Evolutionary conservation across 1,140 invertebrate genomes (phyloP).

Genomic region (Formica selysi): DNA sequence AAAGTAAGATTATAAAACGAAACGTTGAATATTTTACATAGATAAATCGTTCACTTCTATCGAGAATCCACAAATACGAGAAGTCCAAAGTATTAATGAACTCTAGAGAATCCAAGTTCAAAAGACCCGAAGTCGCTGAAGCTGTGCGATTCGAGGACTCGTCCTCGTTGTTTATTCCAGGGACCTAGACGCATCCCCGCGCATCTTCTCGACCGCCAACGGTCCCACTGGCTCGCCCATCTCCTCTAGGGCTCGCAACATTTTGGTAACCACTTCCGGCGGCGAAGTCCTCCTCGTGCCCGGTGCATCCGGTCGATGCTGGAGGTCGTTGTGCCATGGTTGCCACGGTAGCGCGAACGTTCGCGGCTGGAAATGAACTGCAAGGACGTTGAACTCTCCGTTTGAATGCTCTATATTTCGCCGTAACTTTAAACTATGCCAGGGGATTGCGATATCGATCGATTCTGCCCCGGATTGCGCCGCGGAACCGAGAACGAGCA

Average conservation of each 20-base stretch:
- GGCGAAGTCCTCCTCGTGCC: slow-evolving; percentile 73
- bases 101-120: background rate
- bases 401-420: slow-evolving; percentile 12
- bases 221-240: slow-evolving; percentile 57
- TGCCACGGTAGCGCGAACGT: slow-evolving; percentile 57
- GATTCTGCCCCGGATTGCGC: background rate
- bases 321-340: slow-evolving; percentile 69
- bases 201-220: slow-evolving; percentile 42
- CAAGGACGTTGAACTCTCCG: slow-evolving; percentile 38
- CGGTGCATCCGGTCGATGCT: slow-evolving; percentile 78
- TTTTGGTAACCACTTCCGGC: slow-evolving; percentile 76
- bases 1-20: slow-evolving; percentile 7
- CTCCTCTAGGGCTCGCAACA: slow-evolving; percentile 77
- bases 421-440: background rate
- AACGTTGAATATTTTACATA: slow-evolving; percentile 30
- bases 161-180: background rate
- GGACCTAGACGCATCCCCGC: slow-evolving; percentile 28
- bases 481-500: background rate
- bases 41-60: slow-evolving; percentile 3
- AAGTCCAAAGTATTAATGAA: background rate
- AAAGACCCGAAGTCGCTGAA: background rate
- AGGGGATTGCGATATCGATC: slow-evolving; percentile 31
- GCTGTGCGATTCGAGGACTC: slow-evolving; percentile 1
- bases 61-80: background rate
- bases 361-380: slow-evolving; percentile 75